Percentiles rank a stretch among this genome's conserved stretches.
phyloP scores from a whole-genome alignment of 2,888 invertebrate species.

The Anarsia innoxiella region DNA sequence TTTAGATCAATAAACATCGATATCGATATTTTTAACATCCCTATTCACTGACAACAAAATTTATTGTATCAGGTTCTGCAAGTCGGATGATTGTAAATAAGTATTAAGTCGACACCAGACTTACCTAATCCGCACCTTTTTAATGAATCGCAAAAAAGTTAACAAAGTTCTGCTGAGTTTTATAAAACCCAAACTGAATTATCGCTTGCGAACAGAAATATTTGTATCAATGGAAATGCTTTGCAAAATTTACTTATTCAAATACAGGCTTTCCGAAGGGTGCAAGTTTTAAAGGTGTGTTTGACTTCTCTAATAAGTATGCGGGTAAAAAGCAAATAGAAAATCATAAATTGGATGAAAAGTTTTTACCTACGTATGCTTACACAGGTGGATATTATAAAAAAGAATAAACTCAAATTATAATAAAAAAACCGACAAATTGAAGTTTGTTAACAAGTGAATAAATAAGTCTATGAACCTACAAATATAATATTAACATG shows the following conservation, averaged over 20 bases:
- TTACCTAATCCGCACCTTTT: constrained; percentile 61
- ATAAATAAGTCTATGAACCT: constrained; percentile 3
- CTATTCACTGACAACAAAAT: constrained; percentile 52
- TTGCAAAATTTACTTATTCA: constrained; percentile 51
- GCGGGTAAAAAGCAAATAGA: constrained; percentile 38
- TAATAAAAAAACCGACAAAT: too few relatives aligned
- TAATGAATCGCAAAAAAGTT: constrained; percentile 68
- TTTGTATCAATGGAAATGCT: constrained; percentile 71
- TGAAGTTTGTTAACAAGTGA: too few relatives aligned
- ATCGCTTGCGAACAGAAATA: constrained; percentile 57
- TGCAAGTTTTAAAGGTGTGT: constrained; percentile 62
- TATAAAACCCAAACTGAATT: constrained; percentile 53
- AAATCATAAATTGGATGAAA: constrained; percentile 29
- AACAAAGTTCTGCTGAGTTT: constrained; percentile 43
- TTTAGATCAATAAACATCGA: too few relatives aligned
- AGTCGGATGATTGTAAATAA: constrained; percentile 73
- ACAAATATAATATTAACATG: too few relatives aligned
- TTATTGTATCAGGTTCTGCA: constrained; percentile 63
- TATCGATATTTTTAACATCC: constrained; percentile 20
- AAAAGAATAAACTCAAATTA: too few relatives aligned
- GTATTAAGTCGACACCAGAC: constrained; percentile 61
- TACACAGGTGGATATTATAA: too few relatives aligned
- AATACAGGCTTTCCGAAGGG: constrained; percentile 42
- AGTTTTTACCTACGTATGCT: constrained; percentile 39
- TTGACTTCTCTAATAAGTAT: constrained; percentile 69